These are phyloP conservation scores for Anadara kagoshimensis DNA, from an alignment of 1,140 invertebrate genomes.

Conservation along the genomic window DNA sequence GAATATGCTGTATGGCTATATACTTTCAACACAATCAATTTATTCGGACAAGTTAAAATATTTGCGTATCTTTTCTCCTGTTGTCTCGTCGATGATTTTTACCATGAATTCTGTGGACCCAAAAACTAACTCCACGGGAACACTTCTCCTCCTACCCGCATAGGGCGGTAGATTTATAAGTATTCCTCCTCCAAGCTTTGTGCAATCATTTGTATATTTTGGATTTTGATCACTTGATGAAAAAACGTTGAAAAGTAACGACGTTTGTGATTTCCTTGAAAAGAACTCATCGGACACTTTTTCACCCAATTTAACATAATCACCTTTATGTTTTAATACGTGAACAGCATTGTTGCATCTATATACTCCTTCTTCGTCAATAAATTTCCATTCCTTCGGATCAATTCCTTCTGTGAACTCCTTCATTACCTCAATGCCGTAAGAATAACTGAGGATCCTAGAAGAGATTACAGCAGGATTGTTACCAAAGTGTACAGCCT, in stretches of 20 bases:
- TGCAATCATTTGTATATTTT: background rate
- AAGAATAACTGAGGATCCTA: conserved; percentile 18
- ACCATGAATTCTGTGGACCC: conserved; percentile 5
- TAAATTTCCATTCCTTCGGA: background rate
- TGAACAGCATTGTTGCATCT: background rate
- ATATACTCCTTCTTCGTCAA: background rate
- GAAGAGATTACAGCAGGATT: conserved; percentile 20
- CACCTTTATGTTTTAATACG: background rate
- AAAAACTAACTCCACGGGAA: conserved; percentile 5
- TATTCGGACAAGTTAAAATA: no score
- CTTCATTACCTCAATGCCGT: conserved; percentile 15
- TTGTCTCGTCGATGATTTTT: no score
- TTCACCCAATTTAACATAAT: background rate
- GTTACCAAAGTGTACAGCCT: conserved; percentile 27
- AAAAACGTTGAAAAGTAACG: background rate
- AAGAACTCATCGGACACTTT: background rate
- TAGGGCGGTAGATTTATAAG: background rate
- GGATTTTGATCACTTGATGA: background rate
- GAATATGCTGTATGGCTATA: no score
- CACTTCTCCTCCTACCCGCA: background rate
- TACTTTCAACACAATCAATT: no score
- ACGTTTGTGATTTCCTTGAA: background rate
- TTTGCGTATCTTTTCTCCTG: no score
- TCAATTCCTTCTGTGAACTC: no score
- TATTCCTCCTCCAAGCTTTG: background rate